phyloP scores from a whole-genome alignment of 2,888 invertebrate species.

The Smittia sp. region DNA sequence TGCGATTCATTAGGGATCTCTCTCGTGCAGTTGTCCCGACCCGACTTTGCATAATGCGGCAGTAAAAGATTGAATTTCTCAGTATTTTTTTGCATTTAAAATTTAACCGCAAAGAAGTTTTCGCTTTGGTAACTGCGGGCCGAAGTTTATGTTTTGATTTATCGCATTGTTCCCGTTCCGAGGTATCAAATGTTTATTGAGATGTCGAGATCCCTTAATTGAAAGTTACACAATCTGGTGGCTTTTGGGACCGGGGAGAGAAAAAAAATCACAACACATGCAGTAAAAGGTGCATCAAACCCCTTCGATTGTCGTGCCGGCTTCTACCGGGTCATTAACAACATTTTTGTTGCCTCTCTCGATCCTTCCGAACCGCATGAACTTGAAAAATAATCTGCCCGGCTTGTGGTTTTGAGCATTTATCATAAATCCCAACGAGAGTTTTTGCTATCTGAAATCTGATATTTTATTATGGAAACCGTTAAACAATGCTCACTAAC shows the following conservation, averaged over 20 bases:
- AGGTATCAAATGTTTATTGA: conserved; percentile 19
- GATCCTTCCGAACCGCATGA: conserved; percentile 10
- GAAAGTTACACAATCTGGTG: neutral
- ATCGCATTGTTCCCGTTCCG: neutral
- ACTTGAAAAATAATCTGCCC: conserved; percentile 15
- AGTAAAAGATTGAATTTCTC: conserved; percentile 13
- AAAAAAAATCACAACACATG: conserved; percentile 4
- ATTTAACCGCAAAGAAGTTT: neutral
- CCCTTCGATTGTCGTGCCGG: neutral
- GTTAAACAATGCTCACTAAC: conserved; percentile 6
- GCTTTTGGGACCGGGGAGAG: neutral
- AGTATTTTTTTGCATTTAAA: neutral
- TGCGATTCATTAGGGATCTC: conserved; percentile 13
- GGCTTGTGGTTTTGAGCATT: conserved; percentile 1
- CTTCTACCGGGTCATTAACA: neutral
- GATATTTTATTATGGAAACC: conserved; percentile 12
- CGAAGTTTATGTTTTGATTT: neutral
- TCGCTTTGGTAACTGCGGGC: conserved; percentile 6
- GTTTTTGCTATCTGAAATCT: neutral
- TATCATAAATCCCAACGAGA: conserved; percentile 6
- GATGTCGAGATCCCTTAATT: conserved; percentile 2
- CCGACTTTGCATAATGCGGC: neutral
- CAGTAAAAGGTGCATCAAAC: conserved; percentile 14
- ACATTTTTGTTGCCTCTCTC: neutral
- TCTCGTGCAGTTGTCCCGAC: neutral